A percentile compares a stretch with the other conserved stretches of the same genome.
Evolutionary conservation across 2,113 vertebrate species (phyloP).

Genomic region (Myiagra hebetior): DNA sequence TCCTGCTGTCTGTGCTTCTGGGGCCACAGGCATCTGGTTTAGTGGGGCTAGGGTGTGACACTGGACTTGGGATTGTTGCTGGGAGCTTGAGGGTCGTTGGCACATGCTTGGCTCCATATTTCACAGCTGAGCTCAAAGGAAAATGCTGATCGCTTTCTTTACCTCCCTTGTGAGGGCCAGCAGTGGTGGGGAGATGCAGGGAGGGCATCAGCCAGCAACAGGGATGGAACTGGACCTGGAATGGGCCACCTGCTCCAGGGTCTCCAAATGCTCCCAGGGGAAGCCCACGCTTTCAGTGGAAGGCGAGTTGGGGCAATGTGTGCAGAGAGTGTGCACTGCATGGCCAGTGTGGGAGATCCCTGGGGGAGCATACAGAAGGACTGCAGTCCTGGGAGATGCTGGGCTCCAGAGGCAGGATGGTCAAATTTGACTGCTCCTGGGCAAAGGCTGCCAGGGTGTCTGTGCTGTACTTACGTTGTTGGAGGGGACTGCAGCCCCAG

Average conservation of each 20-base stretch:
- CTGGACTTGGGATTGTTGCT: neutral
- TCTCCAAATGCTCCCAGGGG: neutral
- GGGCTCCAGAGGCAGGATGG: neutral
- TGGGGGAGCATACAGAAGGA: neutral
- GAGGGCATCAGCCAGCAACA: neutral
- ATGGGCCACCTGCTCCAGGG: neutral
- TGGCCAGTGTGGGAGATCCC: neutral
- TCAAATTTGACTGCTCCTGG: neutral
- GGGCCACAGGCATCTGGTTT: neutral
- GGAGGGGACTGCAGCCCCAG: neutral
- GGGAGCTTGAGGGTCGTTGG: neutral
- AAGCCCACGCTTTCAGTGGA: neutral
- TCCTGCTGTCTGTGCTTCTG: neutral
- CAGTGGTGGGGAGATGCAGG: neutral
- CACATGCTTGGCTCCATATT: neutral
- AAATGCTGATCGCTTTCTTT: neutral
- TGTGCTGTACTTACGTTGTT: rapidly evolving
- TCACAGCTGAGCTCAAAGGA: neutral
- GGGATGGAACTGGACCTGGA: neutral
- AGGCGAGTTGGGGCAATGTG: rapidly evolving
- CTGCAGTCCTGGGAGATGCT: neutral
- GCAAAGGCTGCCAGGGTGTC: neutral
- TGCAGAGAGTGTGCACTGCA: neutral
- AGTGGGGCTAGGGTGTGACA: neutral
- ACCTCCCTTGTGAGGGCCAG: neutral